Evolutionary conservation across 1,140 invertebrate genomes (phyloP), one percentile per base, ranked within the genome.

Genomic region (Hermatobates lingyangjiaoensis): DNA sequence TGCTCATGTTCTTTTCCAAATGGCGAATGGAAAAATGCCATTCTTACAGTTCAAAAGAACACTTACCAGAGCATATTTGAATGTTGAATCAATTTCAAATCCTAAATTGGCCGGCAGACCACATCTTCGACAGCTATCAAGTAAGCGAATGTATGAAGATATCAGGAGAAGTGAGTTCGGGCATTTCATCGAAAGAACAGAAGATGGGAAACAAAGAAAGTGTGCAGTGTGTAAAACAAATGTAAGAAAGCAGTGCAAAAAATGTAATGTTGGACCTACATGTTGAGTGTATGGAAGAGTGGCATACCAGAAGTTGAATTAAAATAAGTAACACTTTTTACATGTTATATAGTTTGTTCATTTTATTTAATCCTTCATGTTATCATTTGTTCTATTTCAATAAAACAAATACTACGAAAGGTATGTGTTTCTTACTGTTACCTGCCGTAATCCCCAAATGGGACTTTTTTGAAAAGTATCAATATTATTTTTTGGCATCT

Each of bases 201-300:
- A 44, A 38, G 51, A 48, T 39, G 57, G 56, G n/a, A 57, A 55
- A 52, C 56, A 57, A 46, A 27, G 56, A 42, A 57, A 57, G 50
- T 59, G 57, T 51, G 56, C 53, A 27, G 51, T 59, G 27, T 59
- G 56, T 39, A 55, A 58, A 49, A 56, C 18, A 26, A 58, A 58
- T 51, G 52, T 48, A 21, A 51, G 57, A 44, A 56, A 59, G 40
- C 53, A 59, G 45, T 57, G 57, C 46, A 27, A 14, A 26, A 42
- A 40, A 42, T 50, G 34, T 50, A 25, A 50, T 40, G 20, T 50
- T 10, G 49, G 49, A n/a, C 28, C 23, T 50, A 12, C 49, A 50
- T 42, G 7, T 47, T 3, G 18, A 47, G 7, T 47, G 49, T 50
- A 42, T 40, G 38, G 49, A 38, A 23, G 5, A 21, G 10, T 50